These are phyloP conservation scores for Nannobrachium achirus DNA, from an alignment of 2,113 vertebrate genomes.

Conservation along the genomic window DNA sequence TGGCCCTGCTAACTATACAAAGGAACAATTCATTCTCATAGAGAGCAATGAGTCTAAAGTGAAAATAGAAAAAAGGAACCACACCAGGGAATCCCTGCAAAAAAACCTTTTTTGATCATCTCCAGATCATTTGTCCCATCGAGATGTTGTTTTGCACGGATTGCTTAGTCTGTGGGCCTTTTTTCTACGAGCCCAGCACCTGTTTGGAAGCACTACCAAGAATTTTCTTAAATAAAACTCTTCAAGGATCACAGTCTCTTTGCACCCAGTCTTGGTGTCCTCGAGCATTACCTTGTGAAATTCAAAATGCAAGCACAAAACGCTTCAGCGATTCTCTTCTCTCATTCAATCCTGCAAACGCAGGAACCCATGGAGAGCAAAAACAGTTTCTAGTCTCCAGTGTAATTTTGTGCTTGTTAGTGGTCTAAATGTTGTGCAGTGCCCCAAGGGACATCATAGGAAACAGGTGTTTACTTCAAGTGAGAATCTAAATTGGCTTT, in stretches of 20 bases:
- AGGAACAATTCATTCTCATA: too few relatives aligned
- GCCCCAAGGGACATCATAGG: conserved; percentile 26
- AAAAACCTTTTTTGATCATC: too few relatives aligned
- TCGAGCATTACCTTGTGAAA: neutral
- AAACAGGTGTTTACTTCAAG: conserved; percentile 62
- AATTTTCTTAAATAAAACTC: too few relatives aligned
- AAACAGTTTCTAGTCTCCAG: conserved; percentile 13
- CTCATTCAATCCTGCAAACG: neutral
- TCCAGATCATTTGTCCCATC: neutral
- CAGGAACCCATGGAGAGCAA: neutral
- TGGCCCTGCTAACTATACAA: too few relatives aligned
- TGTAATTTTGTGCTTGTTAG: conserved; percentile 57
- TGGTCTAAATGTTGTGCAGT: conserved; percentile 46
- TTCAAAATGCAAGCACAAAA: neutral
- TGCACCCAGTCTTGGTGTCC: neutral
- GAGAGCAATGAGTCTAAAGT: too few relatives aligned
- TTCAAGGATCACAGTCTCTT: neutral
- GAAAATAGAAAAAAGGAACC: too few relatives aligned
- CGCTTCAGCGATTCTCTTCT: neutral
- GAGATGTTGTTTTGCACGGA: neutral
- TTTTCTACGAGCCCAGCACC: too few relatives aligned
- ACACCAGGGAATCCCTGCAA: too few relatives aligned
- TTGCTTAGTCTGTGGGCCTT: neutral
- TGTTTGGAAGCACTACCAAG: neutral
- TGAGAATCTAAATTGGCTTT: conserved; percentile 35